These are phyloP conservation scores for Sminthopsis crassicaudata DNA, from an alignment of 2,113 vertebrate species.

Conservation along the genomic window DNA sequence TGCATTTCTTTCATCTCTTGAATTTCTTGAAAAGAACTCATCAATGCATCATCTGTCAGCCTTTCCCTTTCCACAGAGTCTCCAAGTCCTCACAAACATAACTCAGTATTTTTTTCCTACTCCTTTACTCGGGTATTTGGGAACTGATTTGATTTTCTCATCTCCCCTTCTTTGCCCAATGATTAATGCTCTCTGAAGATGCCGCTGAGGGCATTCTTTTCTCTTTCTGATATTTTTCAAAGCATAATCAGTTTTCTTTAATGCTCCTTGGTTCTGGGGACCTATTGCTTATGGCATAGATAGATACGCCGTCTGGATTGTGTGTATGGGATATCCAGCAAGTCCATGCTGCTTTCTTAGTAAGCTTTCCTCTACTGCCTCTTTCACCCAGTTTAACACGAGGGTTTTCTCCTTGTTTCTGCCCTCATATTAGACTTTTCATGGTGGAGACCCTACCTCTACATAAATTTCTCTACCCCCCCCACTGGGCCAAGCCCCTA, in stretches of 20 bases:
- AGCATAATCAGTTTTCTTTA: neutral
- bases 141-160: neutral
- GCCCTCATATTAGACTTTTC: neutral
- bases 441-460: neutral
- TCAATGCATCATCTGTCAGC: neutral
- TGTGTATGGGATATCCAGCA: neutral
- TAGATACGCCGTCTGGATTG: neutral
- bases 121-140: neutral
- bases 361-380: neutral
- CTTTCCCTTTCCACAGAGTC: neutral
- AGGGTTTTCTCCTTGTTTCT: neutral
- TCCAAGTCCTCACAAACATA: neutral
- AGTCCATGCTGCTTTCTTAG: neutral
- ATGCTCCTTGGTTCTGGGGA: neutral
- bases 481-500: neutral
- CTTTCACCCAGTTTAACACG: neutral
- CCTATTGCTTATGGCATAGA: neutral
- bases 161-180: neutral
- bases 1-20: neutral
- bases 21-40: neutral
- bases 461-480: neutral
- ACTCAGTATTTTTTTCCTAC: neutral
- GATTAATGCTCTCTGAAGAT: neutral
- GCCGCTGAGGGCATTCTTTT: neutral
- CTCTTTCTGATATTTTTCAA: neutral